Conservation (phyloP, 2,113 vertebrate genomes). For the Phaethornis superciliosus region DNA sequence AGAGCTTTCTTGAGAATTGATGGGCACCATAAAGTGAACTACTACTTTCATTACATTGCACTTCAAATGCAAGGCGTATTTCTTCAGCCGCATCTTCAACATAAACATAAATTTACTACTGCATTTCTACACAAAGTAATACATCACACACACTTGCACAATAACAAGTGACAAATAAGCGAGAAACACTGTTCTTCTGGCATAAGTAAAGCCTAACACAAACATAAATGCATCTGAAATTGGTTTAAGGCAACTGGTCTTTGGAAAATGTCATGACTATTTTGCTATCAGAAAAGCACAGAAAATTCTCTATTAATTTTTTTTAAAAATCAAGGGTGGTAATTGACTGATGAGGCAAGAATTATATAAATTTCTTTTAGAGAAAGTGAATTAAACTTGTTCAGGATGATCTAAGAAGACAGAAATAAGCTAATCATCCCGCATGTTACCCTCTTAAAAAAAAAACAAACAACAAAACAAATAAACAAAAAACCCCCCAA, state of each 20-base stretch:
- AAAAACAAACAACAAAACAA: too few relatives aligned
- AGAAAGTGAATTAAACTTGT: neutral
- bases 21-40: neutral
- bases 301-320: neutral
- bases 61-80: slow-evolving; percentile 28
- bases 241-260: neutral
- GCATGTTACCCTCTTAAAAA: neutral
- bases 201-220: neutral
- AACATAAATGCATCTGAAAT: neutral
- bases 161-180: neutral
- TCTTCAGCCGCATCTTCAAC: neutral
- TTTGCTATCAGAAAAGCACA: neutral
- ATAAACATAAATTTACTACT: slow-evolving; percentile 5
- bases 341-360: neutral
- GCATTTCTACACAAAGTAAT: neutral
- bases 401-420: neutral
- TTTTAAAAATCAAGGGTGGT: neutral
- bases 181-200: neutral
- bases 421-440: neutral
- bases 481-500: too few relatives aligned
- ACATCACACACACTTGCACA: neutral
- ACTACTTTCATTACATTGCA: neutral
- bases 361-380: neutral
- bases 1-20: slow-evolving; percentile 29
- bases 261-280: neutral